Evolutionary conservation across 2,888 invertebrate species (phyloP), one percentile per base, ranked within the genome.

Genomic region (Cerastoderma edule): DNA sequence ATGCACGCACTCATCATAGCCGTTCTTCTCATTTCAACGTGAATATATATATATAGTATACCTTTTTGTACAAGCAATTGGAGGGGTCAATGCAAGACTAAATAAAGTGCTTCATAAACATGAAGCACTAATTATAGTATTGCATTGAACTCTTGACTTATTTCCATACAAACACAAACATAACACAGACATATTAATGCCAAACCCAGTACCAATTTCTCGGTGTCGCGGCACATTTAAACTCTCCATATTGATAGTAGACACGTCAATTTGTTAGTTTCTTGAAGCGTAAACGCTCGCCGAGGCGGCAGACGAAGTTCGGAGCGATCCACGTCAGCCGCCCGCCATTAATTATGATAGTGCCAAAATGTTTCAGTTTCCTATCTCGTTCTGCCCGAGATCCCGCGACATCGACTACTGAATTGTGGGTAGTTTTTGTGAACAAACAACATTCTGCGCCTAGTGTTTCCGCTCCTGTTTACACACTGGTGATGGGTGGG

Each of bases 341-440:
- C 35, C 60, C 60, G 24, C 60, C 33, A 60, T 60, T 33, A 60
- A 60, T 60, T 39, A 60, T 60, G 60, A 60, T 60, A 60, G 39
- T 60, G 60, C 60, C 60, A 60, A 60, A 60, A 60, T 60, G 60
- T 60, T 60, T 60, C 60, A 60, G 24, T 60, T 60, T 60, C 60
- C 33, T 60, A 60, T 60, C 60, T 60, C 39, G 60, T 60, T 60
- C 60, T 60, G 60, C 39, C 39, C 60, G 60, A 60, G 60, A 60
- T 60, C 60, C 39, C 60, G 60, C 60, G 60, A 60, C 60, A 33
- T 10, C 22, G 16, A 5, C 2, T 56, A 56, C 56, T 56, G 56
- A 56, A 56, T 56, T 56, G 56, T 56, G 56, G 56, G 56, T 56
- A 56, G 10, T 56, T 56, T 56, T 8, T 39, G 16, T 39, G 39